Evolutionary conservation across 1,140 invertebrate species (phyloP).

Genomic region (Eriocheir sinensis): DNA sequence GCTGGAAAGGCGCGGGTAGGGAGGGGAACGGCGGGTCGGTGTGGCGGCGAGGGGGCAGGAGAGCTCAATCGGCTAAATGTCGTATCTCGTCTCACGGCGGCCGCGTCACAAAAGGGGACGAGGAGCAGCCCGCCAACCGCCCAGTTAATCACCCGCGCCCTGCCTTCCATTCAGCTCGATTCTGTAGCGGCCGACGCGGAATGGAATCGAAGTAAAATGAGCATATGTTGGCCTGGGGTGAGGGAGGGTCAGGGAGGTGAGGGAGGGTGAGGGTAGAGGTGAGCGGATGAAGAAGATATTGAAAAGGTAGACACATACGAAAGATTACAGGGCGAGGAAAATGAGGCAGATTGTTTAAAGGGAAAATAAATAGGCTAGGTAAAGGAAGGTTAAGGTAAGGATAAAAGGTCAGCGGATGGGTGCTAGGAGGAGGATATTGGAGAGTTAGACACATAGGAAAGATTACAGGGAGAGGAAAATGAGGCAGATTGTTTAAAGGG

Average conservation of each 20-base stretch:
- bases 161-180: constrained; percentile 60
- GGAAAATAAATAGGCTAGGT: too few relatives aligned
- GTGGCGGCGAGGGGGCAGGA: background rate
- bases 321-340: background rate
- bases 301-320: background rate
- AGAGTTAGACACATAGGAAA: too few relatives aligned
- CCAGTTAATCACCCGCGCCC: constrained; percentile 66
- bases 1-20: background rate
- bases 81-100: constrained; percentile 56
- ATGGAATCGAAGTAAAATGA: constrained; percentile 55
- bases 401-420: too few relatives aligned
- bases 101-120: constrained; percentile 46
- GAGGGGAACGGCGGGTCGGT: background rate
- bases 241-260: background rate
- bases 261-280: background rate
- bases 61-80: constrained; percentile 71
- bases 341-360: too few relatives aligned
- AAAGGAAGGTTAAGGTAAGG: too few relatives aligned
- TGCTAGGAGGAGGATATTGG: too few relatives aligned
- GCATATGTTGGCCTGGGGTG: constrained; percentile 12
- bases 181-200: background rate
- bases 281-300: background rate
- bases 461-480: too few relatives aligned
- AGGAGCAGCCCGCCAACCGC: constrained; percentile 61
- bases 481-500: too few relatives aligned